Evolutionary conservation across 2,888 invertebrate species (phyloP), one percentile per base, ranked within the genome.

Genomic region (Andrena trimmerana): DNA sequence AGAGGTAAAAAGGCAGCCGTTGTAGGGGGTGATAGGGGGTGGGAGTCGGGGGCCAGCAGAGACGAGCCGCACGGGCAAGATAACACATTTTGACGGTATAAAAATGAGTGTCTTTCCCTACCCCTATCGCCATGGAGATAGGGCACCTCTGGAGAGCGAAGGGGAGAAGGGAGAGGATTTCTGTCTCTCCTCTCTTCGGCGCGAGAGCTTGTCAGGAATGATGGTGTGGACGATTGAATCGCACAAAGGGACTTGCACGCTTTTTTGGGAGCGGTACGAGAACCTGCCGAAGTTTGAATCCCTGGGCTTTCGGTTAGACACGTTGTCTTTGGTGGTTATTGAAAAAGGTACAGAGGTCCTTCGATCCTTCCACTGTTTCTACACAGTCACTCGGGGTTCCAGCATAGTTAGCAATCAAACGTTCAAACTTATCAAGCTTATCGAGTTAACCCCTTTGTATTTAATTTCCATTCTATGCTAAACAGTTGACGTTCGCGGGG

Each of bases 41-140:
- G 77, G 66, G 83, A 73, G 79, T 81, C 78, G 68, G 85, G 78
- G 83, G 85, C 80, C 79, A 76, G 75, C 84, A 71, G 89, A 79
- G 86, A 86, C 86, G 90, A 89, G 89, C 90, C 90, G 91, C 91
- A 86, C 91, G 88, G 89, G 90, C 87, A 88, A 93, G 94, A 94
- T 94, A 94, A 94, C 93, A 92, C 93, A 93, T 94, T 94, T 94
- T 94, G 94, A 94, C 94, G 94, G 93, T 94, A 94, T 94, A 94
- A 94, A 94, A 94, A 94, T 94, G 94, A 94, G 94, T 93, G 93
- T 94, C 93, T 94, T 93, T 94, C 93, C 92, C 93, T 91, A 86
- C 89, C 57, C 88, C 92, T 94, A 93, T 94, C 93, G 92, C 81
- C 60, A 86, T 83, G 87, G 86, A 92, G 92, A 93, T 92, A 93